Evolutionary conservation across 2,888 invertebrate genomes (phyloP).

Genomic region (Tethea ocularis): DNA sequence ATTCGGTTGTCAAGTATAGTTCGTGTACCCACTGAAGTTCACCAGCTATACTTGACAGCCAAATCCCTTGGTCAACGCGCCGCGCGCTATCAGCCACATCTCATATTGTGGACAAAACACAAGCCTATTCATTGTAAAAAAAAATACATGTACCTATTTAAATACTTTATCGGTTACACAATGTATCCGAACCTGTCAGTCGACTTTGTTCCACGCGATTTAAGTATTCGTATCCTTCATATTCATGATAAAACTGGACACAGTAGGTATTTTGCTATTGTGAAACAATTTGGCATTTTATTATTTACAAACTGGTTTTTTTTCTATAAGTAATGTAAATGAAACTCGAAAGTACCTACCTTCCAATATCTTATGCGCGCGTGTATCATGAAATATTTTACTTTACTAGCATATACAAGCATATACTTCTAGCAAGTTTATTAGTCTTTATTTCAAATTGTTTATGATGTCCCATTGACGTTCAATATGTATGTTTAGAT

Average conservation of each 20-base stretch:
- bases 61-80: not conserved
- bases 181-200: conserved; percentile 8
- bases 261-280: conserved; percentile 27
- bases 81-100: not conserved
- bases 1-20: not conserved
- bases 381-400: conserved; percentile 12
- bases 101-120: not conserved
- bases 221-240: conserved; percentile 37
- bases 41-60: not conserved
- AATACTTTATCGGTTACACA: conserved; percentile 1
- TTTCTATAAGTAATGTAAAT: conserved; percentile 8
- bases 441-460: not conserved
- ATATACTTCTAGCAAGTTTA: no score
- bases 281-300: conserved; percentile 35
- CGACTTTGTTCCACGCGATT: conserved; percentile 21
- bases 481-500: not conserved
- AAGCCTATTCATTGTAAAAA: not conserved
- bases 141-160: not conserved
- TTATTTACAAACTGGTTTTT: conserved; percentile 31
- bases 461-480: not conserved
- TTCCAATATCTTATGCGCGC: conserved; percentile 15
- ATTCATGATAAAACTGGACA: conserved; percentile 27
- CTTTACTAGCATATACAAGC: no score
- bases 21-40: no score
- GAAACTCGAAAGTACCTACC: conserved; percentile 14